These are phyloP conservation scores for Eugnorisma glareosa DNA, from an alignment of 2,888 invertebrate genomes.

Conservation along the genomic window DNA sequence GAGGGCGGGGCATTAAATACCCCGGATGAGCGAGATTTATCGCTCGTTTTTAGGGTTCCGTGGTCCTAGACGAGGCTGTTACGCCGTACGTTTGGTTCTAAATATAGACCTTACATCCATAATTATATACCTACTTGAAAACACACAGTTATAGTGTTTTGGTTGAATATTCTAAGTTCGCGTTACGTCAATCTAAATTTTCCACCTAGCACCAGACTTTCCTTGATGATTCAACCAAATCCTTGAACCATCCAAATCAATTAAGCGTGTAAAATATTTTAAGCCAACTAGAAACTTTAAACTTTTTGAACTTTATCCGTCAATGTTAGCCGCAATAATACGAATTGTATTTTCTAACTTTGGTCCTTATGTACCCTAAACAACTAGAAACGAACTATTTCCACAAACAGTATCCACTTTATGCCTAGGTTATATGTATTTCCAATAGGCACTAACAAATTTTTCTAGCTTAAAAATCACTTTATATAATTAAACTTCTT, in stretches of 20 bases:
- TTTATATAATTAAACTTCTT: no score
- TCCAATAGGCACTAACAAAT: no score
- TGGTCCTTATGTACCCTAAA: background rate
- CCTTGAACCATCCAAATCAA: background rate
- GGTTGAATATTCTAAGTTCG: slow-evolving; percentile 4
- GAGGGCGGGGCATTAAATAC: slow-evolving; percentile 48
- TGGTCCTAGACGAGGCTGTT: slow-evolving; percentile 2
- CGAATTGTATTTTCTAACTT: slow-evolving; percentile 35
- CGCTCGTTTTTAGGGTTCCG: slow-evolving; percentile 45
- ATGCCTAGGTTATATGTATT: background rate
- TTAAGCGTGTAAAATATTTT: slow-evolving; percentile 14
- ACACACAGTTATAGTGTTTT: slow-evolving; percentile 12
- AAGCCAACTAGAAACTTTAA: slow-evolving; percentile 1
- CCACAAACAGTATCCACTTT: background rate
- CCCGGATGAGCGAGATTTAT: slow-evolving; percentile 62
- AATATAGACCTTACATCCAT: slow-evolving; percentile 20
- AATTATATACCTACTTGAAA: slow-evolving; percentile 12
- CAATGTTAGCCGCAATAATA: slow-evolving; percentile 13
- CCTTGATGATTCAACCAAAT: background rate
- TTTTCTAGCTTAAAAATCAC: background rate
- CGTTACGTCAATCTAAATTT: background rate
- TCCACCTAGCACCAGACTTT: background rate
- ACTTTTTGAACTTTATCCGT: slow-evolving; percentile 6
- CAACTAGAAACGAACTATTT: background rate
- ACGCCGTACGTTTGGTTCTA: background rate